phyloP scores from a whole-genome alignment of 2,888 invertebrate species.

The Steinernema hermaphroditum region DNA sequence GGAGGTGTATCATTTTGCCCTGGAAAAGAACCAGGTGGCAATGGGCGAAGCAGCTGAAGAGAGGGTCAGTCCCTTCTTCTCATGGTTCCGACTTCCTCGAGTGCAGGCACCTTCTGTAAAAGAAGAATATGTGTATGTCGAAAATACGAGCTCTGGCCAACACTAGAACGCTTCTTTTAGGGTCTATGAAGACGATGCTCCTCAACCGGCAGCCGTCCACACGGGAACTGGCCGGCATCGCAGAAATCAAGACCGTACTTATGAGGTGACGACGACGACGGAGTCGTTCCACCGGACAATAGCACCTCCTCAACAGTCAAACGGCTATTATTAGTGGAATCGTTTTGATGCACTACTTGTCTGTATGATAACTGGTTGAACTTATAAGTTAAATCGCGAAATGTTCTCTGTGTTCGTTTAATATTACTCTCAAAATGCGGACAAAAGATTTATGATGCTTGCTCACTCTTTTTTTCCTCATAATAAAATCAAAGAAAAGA shows the following conservation, averaged over 20 bases:
- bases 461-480: slow-evolving; percentile 25
- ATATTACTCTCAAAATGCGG: background rate
- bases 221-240: slow-evolving; percentile 56
- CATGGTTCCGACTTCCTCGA: slow-evolving; percentile 66
- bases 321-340: slow-evolving; percentile 31
- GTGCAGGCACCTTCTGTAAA: slow-evolving; percentile 65
- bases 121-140: slow-evolving; percentile 64
- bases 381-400: slow-evolving; percentile 15
- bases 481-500: slow-evolving; percentile 17
- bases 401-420: background rate
- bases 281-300: slow-evolving; percentile 66
- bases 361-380: slow-evolving; percentile 13
- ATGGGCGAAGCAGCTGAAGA: slow-evolving; percentile 45
- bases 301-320: slow-evolving; percentile 53
- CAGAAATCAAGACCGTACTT: slow-evolving; percentile 60
- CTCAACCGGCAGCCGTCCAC: slow-evolving; percentile 43
- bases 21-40: slow-evolving; percentile 41
- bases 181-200: slow-evolving; percentile 65
- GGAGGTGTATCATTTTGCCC: slow-evolving; percentile 64
- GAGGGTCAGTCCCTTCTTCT: slow-evolving; percentile 65
- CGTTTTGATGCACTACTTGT: background rate
- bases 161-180: slow-evolving; percentile 44
- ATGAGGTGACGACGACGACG: slow-evolving; percentile 66
- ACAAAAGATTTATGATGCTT: slow-evolving; percentile 10
- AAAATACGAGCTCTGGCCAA: background rate